Conservation (phyloP, 2,113 vertebrate genomes). For the Triplophysa siluroides region DNA sequence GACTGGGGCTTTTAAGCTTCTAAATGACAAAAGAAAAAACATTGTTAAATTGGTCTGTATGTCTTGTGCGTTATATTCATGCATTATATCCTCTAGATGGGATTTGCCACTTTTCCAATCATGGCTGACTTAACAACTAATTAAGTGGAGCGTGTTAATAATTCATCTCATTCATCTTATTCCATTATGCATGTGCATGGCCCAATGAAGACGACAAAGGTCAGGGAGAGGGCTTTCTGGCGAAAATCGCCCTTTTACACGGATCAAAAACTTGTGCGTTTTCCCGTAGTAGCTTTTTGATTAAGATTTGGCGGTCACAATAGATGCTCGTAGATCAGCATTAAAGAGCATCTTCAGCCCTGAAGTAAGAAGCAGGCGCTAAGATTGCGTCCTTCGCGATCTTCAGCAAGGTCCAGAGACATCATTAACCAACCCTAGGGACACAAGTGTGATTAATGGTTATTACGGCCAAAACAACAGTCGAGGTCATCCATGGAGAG, state of each 20-base stretch:
- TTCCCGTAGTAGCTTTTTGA: neutral
- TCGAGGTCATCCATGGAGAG: slow-evolving; percentile 43
- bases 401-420: slow-evolving; percentile 33
- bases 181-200: slow-evolving; percentile 3
- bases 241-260: neutral
- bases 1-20: too few relatives aligned
- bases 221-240: neutral
- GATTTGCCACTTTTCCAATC: neutral
- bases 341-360: slow-evolving; percentile 14
- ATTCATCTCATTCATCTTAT: neutral
- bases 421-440: slow-evolving; percentile 47
- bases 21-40: too few relatives aligned
- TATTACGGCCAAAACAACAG: slow-evolving; percentile 36
- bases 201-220: neutral
- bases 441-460: slow-evolving; percentile 50
- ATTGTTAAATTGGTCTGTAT: too few relatives aligned
- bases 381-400: slow-evolving; percentile 39
- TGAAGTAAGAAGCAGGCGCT: neutral
- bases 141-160: neutral
- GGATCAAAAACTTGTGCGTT: neutral
- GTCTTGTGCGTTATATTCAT: neutral
- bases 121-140: slow-evolving; percentile 17
- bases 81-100: neutral
- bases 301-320: slow-evolving; percentile 23
- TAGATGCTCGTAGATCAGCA: neutral